Evolutionary conservation across 2,113 vertebrate species (phyloP), one percentile per base, ranked within the genome.

Genomic region (Tiliqua scincoides): DNA sequence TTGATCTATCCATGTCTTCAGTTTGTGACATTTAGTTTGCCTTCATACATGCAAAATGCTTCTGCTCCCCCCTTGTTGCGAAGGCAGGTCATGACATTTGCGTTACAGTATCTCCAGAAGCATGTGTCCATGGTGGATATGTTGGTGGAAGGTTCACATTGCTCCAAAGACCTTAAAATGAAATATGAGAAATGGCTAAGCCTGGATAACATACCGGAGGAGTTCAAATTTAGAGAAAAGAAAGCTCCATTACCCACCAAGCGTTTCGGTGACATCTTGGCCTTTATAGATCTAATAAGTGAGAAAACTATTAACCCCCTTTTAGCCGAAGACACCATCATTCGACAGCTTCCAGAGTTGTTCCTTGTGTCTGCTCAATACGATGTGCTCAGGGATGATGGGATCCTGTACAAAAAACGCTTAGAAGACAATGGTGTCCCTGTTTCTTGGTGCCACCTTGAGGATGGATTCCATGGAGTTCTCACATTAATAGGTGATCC

Each of bases 1-100:
- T 92, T 97, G 82, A 91, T 98, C 92, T 96, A 95, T 80, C 96
- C 96, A 1, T n/a, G 85, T 0, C 65, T 97, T 78, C 96, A 98
- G 93, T 94, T 93, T 92, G 94, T 89, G 25, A 88, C 59, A 65
- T 57, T 89, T 1, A 84, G 79, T n/a, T 32, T 92, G 52, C 89
- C 89, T 59, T 98, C 96, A 11, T 95, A 96, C 89, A 93, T 92
- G 90, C 95, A 96, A 88, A 97, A 97, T 89, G 89, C 93, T 27
- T 84, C 90, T 2, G 94, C 96, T 89, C 96, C 96, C 65, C 72
- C 97, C 85, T 94, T 97, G 87, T 94, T 93, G 43, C 86, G 83
- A 35, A 91, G 88, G 67, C 89, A 95, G 0, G 23, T 91, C 21
- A 80, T 85, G 8, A 95, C 92, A 81, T 95, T 89, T 88, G 83